Conservation (phyloP, 2,888 invertebrate genomes). For the Theristus sp. region DNA sequence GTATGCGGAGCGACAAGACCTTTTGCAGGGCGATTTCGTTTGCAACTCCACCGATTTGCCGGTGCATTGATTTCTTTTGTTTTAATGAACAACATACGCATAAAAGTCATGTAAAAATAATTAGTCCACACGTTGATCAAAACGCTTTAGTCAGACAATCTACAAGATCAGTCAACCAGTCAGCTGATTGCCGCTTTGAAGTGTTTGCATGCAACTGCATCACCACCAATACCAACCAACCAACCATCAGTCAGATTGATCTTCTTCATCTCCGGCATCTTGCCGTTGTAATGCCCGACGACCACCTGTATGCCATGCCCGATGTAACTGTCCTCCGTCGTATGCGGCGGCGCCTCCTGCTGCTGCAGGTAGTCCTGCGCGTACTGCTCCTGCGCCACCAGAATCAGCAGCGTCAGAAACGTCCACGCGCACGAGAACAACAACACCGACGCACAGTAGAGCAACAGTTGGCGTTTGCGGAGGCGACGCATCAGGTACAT, state of each 20-base stretch:
- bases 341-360: neutral
- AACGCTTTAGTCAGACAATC: no score
- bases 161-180: no score
- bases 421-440: constrained; percentile 21
- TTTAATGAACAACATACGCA: no score
- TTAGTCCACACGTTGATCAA: no score
- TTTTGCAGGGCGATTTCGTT: no score
- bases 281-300: constrained; percentile 28
- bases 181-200: no score
- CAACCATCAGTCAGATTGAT: constrained; percentile 22
- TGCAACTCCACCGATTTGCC: no score
- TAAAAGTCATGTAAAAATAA: no score
- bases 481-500: neutral
- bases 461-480: constrained; percentile 5
- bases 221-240: no score
- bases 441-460: constrained; percentile 12
- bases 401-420: constrained; percentile 19
- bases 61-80: no score
- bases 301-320: constrained; percentile 20
- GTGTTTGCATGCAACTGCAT: no score
- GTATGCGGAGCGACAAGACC: no score
- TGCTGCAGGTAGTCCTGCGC: neutral
- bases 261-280: constrained; percentile 20
- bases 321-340: constrained; percentile 8
- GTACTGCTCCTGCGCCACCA: constrained; percentile 18